phyloP scores from a whole-genome alignment of 2,113 vertebrate species.

The Buteo buteo region DNA sequence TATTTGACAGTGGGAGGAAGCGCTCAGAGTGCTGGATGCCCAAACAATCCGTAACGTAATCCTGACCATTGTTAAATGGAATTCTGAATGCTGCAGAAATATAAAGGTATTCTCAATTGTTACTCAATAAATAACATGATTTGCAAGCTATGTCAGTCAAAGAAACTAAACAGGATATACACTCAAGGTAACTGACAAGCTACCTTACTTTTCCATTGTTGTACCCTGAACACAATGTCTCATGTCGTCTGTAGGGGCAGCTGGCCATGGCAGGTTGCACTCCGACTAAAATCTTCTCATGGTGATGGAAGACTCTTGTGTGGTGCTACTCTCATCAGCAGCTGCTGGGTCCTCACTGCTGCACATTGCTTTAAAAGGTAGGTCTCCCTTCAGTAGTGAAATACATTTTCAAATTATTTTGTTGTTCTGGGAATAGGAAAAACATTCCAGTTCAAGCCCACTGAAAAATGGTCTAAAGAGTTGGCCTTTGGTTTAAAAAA shows the following conservation, averaged over 20 bases:
- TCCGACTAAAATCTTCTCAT: slow-evolving; percentile 84
- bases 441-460: not conserved
- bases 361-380: slow-evolving; percentile 98
- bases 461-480: not conserved
- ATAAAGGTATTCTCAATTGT: not conserved
- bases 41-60: not conserved
- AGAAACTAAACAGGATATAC: not conserved
- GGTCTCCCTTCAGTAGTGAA: not conserved
- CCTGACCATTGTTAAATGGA: not conserved
- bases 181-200: not conserved
- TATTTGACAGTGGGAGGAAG: not conserved
- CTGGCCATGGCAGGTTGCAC: slow-evolving; percentile 96
- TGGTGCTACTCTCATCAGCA: slow-evolving; percentile 91
- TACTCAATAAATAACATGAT: not conserved
- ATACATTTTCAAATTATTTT: not conserved
- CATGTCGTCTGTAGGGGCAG: slow-evolving; percentile 76
- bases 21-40: not conserved
- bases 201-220: not conserved
- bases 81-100: not conserved
- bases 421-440: not conserved
- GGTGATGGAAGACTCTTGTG: slow-evolving; percentile 90
- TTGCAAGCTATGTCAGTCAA: not conserved
- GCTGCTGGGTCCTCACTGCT: slow-evolving; percentile 95
- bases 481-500: not conserved
- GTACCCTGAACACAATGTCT: not conserved